Percentiles rank a stretch among this genome's conserved stretches.
These are phyloP conservation scores for Galago senegalensis DNA, from an alignment of 2,797 vertebrate genomes.

Conservation along the genomic window DNA sequence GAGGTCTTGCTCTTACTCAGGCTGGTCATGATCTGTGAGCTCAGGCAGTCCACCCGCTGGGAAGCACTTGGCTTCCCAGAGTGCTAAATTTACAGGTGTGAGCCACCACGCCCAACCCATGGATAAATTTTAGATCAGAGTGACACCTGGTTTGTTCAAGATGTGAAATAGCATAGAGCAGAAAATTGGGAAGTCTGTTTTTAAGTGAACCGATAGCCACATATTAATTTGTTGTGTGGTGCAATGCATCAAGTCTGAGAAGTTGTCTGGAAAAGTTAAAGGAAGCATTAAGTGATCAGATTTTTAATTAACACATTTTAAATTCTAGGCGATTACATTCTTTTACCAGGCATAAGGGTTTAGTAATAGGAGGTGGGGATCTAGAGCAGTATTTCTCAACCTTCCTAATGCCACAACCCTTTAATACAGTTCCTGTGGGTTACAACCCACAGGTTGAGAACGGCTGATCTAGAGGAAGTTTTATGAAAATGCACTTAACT, in stretches of 20 bases:
- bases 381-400: neutral
- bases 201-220: neutral
- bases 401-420: no score
- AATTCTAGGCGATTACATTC: neutral
- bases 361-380: slow-evolving; percentile 48
- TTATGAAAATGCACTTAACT: slow-evolving; percentile 6
- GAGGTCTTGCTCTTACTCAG: no score
- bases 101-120: neutral
- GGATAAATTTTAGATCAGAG: slow-evolving; percentile 43
- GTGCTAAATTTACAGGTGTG: no score
- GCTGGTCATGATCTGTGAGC: no score
- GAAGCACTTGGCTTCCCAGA: no score
- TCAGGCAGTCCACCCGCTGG: no score
- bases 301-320: slow-evolving; percentile 17
- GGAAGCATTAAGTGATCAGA: neutral
- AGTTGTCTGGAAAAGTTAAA: slow-evolving; percentile 48
- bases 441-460: no score
- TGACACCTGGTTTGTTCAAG: slow-evolving; percentile 23
- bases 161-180: slow-evolving; percentile 19
- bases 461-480: neutral
- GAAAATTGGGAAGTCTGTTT: slow-evolving; percentile 14
- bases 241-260: neutral
- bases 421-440: no score
- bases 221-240: slow-evolving; percentile 36
- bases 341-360: neutral